Evolutionary conservation across 2,113 vertebrate species (phyloP).

Genomic region (Dicerorhinus sumatrensis): DNA sequence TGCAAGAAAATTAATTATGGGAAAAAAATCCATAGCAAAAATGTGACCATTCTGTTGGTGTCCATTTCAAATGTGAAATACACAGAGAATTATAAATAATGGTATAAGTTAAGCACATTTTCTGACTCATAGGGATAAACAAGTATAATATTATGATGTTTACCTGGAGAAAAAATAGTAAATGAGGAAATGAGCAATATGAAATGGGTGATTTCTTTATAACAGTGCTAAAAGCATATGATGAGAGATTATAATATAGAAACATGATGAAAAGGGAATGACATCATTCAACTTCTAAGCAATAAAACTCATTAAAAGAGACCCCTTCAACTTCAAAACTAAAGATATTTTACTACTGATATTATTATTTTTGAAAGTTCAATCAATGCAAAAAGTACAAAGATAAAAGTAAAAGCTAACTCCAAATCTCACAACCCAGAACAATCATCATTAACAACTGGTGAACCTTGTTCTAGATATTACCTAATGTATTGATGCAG

Average conservation of each 20-base stretch:
- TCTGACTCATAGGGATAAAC: not conserved
- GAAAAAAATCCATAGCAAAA: not conserved
- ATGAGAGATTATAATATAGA: not conserved
- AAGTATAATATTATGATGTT: constrained; percentile 2
- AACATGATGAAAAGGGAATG: not conserved
- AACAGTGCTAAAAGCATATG: not conserved
- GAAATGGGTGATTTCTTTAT: constrained; percentile 44
- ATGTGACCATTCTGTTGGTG: not conserved
- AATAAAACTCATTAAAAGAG: not conserved
- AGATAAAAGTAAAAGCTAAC: not conserved
- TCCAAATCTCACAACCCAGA: not conserved
- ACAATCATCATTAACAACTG: not conserved
- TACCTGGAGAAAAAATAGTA: not conserved
- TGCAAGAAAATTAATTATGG: not conserved
- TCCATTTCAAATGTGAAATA: constrained; percentile 22
- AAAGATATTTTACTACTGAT: not conserved
- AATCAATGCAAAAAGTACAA: not conserved
- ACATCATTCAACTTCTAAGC: not conserved
- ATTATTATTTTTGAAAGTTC: not conserved
- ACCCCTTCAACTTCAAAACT: not conserved
- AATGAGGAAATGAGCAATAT: constrained; percentile 40
- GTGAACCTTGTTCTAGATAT: not conserved
- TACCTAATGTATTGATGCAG: not conserved
- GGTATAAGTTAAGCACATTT: not conserved
- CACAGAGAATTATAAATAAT: constrained; percentile 41